Evolutionary conservation across 1,140 invertebrate genomes (phyloP), one percentile per base, ranked within the genome.

Genomic region (Wiebesia pumilae): DNA sequence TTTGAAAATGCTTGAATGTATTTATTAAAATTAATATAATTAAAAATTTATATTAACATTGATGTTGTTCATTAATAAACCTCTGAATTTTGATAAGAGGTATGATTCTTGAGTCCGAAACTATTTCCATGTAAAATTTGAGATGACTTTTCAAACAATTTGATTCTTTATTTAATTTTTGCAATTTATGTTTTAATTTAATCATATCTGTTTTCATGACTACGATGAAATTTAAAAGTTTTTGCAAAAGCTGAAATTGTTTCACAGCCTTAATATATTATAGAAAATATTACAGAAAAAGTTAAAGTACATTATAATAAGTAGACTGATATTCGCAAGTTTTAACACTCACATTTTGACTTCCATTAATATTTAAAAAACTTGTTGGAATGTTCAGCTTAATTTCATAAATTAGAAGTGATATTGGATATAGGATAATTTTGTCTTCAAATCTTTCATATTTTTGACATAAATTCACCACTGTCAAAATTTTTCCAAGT

Each of bases 371-470:
- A 43, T 89, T 81, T 7, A 87, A 91, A 89, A 35, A 54, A 79
- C 24, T 16, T 71, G 33, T 21, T 62, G 30, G 87, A 3, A 58
- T 85, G 14, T 65, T 83, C 80, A 69, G 79, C 73, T 3, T 3
- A 80, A 30, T n/a, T 81, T 40, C n/a, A 67, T 75, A n/a, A 30
- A 33, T 67, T 19, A 38, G 30, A 71, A 16, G 65, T 65, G 77
- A 58, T n/a, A 71, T 30, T 21, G 79, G 62, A 35, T 84, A 89
- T 10, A 88, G 85, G 83, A 90, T 30, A 75, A 91, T 78, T 83
- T 90, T 90, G 47, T 93, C 92, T 62, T 90, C 75, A 33, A 88
- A 81, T 0, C 89, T 90, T 87, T 93, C 92, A 33, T 90, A 93
- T 75, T 92, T 93, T 75, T 87, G 82, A 87, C 92, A 93, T 16